Conservation (phyloP, 2,797 vertebrate genomes). For the Gallinago stenura region DNA sequence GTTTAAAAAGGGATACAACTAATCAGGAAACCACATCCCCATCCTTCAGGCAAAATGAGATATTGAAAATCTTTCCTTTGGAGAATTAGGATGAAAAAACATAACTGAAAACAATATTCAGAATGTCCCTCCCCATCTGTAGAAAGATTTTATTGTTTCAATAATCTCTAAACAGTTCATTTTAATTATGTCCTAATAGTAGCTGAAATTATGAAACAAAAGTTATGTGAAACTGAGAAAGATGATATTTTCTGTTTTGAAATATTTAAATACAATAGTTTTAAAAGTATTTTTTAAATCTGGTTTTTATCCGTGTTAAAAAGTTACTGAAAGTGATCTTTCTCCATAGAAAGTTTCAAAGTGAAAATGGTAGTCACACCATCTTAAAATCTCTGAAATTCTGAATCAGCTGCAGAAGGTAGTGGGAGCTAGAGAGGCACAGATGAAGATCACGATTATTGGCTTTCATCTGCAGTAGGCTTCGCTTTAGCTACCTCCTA, state of each 20-base stretch:
- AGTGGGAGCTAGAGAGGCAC: not conserved
- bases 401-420: not conserved
- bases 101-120: slow-evolving; percentile 44
- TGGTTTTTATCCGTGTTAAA: not conserved
- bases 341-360: not conserved
- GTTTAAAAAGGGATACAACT: slow-evolving; percentile 25
- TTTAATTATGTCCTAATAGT: slow-evolving; percentile 29
- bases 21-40: slow-evolving; percentile 28
- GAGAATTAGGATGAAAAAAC: slow-evolving; percentile 16
- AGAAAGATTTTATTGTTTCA: slow-evolving; percentile 59
- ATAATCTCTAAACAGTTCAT: slow-evolving; percentile 29
- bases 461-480: not conserved
- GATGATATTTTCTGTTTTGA: slow-evolving; percentile 7
- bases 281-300: not conserved
- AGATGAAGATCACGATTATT: not conserved
- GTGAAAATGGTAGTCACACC: not conserved
- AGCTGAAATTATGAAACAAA: slow-evolving; percentile 34
- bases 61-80: slow-evolving; percentile 32
- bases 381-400: not conserved
- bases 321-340: not conserved
- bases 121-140: not conserved
- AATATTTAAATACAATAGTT: not conserved
- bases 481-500: not conserved
- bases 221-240: slow-evolving; percentile 7
- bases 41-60: slow-evolving; percentile 37